Evolutionary conservation across 2,797 vertebrate species (phyloP).

Genomic region (Pantherophis vulpinus): DNA sequence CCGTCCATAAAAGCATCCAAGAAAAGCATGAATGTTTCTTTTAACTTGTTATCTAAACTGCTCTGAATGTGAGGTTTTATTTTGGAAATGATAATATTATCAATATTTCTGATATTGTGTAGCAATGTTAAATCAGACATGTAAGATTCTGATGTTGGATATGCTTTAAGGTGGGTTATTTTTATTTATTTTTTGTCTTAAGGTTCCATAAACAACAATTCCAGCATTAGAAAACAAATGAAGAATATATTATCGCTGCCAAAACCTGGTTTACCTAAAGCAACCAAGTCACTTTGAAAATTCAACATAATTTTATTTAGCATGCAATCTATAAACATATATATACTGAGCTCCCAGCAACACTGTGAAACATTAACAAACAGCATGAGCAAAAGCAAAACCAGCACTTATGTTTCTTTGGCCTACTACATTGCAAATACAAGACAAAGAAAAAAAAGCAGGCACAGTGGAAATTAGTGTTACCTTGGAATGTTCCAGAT

Average conservation of each 20-base stretch:
- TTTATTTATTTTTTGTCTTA: neutral
- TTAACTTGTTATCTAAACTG: neutral
- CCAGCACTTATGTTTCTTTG: neutral
- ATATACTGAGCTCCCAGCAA: neutral
- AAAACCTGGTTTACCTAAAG: neutral
- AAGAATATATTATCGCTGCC: neutral
- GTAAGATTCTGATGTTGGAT: neutral
- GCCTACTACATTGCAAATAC: neutral
- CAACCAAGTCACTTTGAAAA: neutral
- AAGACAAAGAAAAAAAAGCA: neutral
- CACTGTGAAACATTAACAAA: neutral
- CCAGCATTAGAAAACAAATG: neutral
- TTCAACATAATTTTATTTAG: neutral
- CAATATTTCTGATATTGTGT: neutral
- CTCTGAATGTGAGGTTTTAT: neutral
- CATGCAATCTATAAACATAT: neutral
- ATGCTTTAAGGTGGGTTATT: neutral
- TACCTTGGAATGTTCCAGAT: neutral
- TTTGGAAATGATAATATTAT: neutral
- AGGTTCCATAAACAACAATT: neutral
- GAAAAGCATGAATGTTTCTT: neutral
- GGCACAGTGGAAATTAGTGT: neutral
- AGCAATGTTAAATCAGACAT: neutral
- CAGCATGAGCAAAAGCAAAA: neutral
- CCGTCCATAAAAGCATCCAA: neutral